These are phyloP conservation scores for Hydrochoerus hydrochaeris DNA, from an alignment of 2,113 vertebrate species.

Conservation along the genomic window DNA sequence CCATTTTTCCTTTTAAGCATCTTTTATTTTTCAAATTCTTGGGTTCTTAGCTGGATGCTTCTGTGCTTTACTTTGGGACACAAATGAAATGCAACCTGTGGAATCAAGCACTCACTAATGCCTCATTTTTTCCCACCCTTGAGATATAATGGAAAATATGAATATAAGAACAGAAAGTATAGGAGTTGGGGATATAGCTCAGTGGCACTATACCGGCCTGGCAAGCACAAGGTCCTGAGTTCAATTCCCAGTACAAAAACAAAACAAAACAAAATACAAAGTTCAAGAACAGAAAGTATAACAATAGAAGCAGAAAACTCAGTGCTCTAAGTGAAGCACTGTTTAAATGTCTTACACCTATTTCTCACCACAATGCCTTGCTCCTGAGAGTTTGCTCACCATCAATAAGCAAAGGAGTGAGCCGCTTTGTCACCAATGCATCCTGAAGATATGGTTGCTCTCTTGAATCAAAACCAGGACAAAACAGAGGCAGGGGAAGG, in stretches of 20 bases:
- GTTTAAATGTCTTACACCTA: background rate
- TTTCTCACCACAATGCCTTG: background rate
- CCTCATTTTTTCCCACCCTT: background rate
- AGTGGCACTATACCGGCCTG: too few species aligned
- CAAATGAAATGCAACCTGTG: fast-evolving
- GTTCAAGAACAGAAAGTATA: background rate
- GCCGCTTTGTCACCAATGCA: background rate
- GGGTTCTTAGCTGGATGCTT: background rate
- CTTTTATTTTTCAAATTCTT: background rate
- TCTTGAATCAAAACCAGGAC: background rate
- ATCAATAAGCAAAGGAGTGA: fast-evolving
- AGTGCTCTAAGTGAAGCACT: background rate
- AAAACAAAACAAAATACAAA: too few species aligned
- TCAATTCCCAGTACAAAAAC: too few species aligned
- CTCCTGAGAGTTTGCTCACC: background rate
- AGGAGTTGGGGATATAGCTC: too few species aligned
- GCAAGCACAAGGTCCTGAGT: too few species aligned
- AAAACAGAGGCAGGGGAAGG: background rate
- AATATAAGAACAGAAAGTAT: background rate
- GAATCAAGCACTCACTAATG: fast-evolving
- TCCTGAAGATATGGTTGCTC: fast-evolving
- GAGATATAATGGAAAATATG: background rate
- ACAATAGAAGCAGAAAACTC: background rate
- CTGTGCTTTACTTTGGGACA: background rate
- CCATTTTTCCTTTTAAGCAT: background rate